Evolutionary conservation across 2,797 vertebrate genomes (phyloP).

Genomic region (Hafferia zeledoni): DNA sequence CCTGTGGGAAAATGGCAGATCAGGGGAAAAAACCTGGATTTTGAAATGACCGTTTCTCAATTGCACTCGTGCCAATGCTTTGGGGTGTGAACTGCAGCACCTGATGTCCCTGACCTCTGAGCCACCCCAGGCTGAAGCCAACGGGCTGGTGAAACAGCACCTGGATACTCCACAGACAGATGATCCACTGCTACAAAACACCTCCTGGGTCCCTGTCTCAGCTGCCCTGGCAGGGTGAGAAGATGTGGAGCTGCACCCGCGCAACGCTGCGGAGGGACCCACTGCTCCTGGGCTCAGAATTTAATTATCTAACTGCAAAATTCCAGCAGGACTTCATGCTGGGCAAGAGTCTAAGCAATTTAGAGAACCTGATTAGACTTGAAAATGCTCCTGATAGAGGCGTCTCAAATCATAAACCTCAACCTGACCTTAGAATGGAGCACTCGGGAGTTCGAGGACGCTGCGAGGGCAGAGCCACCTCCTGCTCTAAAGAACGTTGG

Average conservation of each 20-base stretch:
- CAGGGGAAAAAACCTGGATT: neutral
- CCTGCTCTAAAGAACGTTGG: neutral
- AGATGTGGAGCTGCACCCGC: neutral
- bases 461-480: neutral
- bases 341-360: constrained; percentile 3
- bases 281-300: neutral
- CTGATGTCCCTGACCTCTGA: neutral
- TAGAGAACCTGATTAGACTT: constrained; percentile 5
- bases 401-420: neutral
- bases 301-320: constrained; percentile 7
- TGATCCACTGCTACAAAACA: neutral
- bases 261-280: neutral
- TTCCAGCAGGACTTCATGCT: constrained; percentile 20
- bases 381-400: neutral
- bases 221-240: neutral
- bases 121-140: neutral
- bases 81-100: neutral
- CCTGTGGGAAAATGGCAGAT: neutral
- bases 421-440: neutral
- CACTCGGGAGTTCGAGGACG: rapidly evolving
- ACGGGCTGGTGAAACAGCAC: neutral
- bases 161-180: rapidly evolving
- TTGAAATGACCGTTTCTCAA: rapidly evolving
- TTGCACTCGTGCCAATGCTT: rapidly evolving
- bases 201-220: neutral